Base-by-base conservation (phyloP, 2,888 invertebrate genomes). In the Anagyrus pseudococci region DNA sequence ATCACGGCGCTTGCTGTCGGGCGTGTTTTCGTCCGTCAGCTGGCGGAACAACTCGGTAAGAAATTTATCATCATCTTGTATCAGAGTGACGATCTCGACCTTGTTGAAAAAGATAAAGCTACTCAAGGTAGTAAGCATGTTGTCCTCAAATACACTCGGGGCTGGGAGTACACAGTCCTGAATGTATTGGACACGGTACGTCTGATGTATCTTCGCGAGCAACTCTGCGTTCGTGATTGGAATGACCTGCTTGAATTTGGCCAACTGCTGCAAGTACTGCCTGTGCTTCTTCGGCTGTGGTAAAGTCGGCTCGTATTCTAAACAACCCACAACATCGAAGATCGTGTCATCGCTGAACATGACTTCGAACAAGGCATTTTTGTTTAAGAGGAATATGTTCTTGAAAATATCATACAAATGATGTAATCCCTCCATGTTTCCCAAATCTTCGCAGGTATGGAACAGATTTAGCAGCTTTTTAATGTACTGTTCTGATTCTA, bases 81-180 rank as follows among this genome's bases (percentile, higher is more conserved):
- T 93, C 78, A 96, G 87, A 72, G 94, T 96, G 72, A 99, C 98
- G 83, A 99, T 99, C 86, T 99, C 98, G 80, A 98, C 95, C 85
- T 99, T 98, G 85, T 98, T 98, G 85, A 99, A 99, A 87, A 97
- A 99, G 83, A 99, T 95, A 86, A 98, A 98, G 86, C 97, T 98
- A 80, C 94, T 95, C 76, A 99, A 85, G 66, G 97, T 96, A 76
- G 96, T 97, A 70, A 99, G 87, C 89, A 98, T 91, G 82, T 98
- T 99, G 82, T 99, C 99, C 81, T 99, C 99, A 83, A 98, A 99
- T 74, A 99, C 94, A 71, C 97, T 97, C 13, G 99, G 98, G 52
- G 98, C 96, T 23, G 99, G 99, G 78, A 99, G 85, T 75, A 99
- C 98, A 74, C 98, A 97, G 84, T 99, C 99, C 80, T 94, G 94